Percentiles rank a stretch among this genome's conserved stretches.
phyloP scores from a whole-genome alignment of 1,140 invertebrate species.

The Drosophila subpulchrella region DNA sequence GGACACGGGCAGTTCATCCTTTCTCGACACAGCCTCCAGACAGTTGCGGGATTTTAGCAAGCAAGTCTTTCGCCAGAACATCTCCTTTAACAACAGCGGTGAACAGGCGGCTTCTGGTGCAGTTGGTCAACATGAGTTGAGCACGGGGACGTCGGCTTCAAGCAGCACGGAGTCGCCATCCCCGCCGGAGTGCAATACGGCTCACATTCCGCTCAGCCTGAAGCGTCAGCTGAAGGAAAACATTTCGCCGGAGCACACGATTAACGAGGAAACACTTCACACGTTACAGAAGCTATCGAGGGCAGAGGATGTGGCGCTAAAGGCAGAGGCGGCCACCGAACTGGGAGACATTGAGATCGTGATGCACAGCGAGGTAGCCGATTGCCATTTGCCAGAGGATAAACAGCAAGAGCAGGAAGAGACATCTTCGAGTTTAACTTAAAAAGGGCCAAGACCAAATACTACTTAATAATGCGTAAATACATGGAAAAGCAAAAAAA shows the following conservation, averaged over 20 bases:
- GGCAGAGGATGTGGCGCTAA: slow-evolving; percentile 41
- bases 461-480: not conserved
- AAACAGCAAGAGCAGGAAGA: slow-evolving; percentile 25
- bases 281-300: slow-evolving; percentile 66
- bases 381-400: slow-evolving; percentile 51
- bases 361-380: slow-evolving; percentile 66
- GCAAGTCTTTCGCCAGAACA: slow-evolving; percentile 80
- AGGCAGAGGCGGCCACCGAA: slow-evolving; percentile 47
- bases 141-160: slow-evolving; percentile 31
- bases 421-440: slow-evolving; percentile 37
- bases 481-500: not conserved
- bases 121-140: slow-evolving; percentile 22
- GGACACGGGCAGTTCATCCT: slow-evolving; percentile 50
- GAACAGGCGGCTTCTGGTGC: slow-evolving; percentile 21
- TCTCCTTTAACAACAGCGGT: slow-evolving; percentile 71
- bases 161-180: slow-evolving; percentile 48
- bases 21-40: slow-evolving; percentile 75
- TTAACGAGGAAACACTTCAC: slow-evolving; percentile 80
- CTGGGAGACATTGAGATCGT: slow-evolving; percentile 72
- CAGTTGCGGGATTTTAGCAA: slow-evolving; percentile 77
- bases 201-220: slow-evolving; percentile 68
- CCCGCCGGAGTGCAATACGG: slow-evolving; percentile 47
- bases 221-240: slow-evolving; percentile 83
- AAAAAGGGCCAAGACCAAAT: not conserved
- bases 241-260: slow-evolving; percentile 83